Percentiles rank a stretch among this genome's conserved stretches.
Conservation (phyloP, 2,888 invertebrate species). For the Zele albiditarsus region DNA sequence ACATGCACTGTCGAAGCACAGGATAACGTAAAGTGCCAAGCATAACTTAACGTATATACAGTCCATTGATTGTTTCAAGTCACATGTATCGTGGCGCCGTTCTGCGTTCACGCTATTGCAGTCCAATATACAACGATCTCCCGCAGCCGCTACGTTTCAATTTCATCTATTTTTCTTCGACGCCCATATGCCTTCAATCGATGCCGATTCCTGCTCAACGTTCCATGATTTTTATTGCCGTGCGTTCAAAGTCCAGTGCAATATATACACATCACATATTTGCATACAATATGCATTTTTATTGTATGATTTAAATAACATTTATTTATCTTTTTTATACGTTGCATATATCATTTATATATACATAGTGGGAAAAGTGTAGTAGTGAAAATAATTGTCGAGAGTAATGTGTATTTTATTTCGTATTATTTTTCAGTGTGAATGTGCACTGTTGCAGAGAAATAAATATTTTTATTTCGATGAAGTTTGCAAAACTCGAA, state of each 20-base stretch:
- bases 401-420: too few species aligned
- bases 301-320: background rate
- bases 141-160: slow-evolving; percentile 51
- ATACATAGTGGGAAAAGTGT: too few species aligned
- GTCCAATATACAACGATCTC: slow-evolving; percentile 52
- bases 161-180: slow-evolving; percentile 44
- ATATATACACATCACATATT: background rate
- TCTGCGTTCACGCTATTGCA: slow-evolving; percentile 45
- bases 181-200: slow-evolving; percentile 28
- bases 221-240: slow-evolving; percentile 32
- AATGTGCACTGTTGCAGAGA: too few species aligned
- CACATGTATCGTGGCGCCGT: slow-evolving; percentile 17
- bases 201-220: slow-evolving; percentile 37
- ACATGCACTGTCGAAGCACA: slow-evolving; percentile 9
- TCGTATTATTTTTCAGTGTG: too few species aligned
- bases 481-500: too few species aligned
- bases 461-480: too few species aligned
- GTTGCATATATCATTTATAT: too few species aligned
- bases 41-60: slow-evolving; percentile 10
- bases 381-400: too few species aligned
- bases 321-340: background rate
- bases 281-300: background rate
- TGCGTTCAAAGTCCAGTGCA: slow-evolving; percentile 18
- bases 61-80: slow-evolving; percentile 25
- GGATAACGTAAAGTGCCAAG: slow-evolving; percentile 23